Evolutionary conservation across 2,888 invertebrate species (phyloP), one percentile per base, ranked within the genome.

Genomic region (Noctua janthe): DNA sequence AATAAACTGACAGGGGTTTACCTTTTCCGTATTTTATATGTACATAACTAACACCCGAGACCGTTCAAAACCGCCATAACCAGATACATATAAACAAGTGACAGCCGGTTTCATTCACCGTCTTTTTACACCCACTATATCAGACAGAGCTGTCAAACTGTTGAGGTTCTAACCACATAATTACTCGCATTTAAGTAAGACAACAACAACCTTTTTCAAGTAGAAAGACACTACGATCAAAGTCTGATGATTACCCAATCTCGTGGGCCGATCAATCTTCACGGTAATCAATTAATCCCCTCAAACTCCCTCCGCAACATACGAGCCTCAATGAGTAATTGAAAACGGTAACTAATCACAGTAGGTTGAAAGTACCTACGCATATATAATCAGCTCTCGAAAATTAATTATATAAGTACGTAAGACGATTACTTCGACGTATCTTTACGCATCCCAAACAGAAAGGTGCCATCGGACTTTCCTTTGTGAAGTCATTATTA

Each of bases 321-420:
- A 56, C 54, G 59, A 51, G 8, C 35, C 39, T 59, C 71, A n/a
- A 69, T 64, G 39, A 74, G 69, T 80, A 74, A 80, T 84, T 84
- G 74, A 67, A 87, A 81, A 73, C 73, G 75, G 51, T 72, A 75
- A 73, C 74, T 56, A 47, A 77, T 75, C 69, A 35, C 43, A 13
- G 72, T 20, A 66, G 20, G 64, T 66, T 4, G 35, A 17, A 35
- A 64, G 20, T 35, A 29, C 17, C 17, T 51, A 66, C 56, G 62
- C 69, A 74, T 84, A 87, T 77, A 74, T 77, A 79, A 74, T 80
- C 74, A 84, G 69, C 88, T 62, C 66, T 85, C 39, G 69, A 77
- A 76, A 84, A 74, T 71, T 66, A 70, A 76, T 84, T 74, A 71
- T 47, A 59, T 35, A 11, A 49, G 15, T 54, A 71, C 35, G 13